Evolutionary conservation across 2,888 invertebrate genomes (phyloP).

Genomic region (Idaea straminata): DNA sequence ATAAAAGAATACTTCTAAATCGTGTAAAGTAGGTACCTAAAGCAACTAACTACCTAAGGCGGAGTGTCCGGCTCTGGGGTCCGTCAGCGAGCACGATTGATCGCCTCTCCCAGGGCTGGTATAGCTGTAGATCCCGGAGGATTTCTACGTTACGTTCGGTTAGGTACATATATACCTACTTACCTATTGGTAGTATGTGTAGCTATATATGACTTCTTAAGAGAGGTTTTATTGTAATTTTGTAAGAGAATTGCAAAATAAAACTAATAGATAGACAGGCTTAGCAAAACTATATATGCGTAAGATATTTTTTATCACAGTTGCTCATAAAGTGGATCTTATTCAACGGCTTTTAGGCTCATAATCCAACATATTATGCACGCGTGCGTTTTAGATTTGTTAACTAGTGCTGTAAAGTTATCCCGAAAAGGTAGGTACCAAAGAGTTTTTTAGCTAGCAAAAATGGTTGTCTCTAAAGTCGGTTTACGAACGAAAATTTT

Average conservation of each 20-base stretch:
- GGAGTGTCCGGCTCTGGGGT: conserved; percentile 5
- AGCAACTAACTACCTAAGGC: background rate
- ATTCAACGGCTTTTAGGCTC: no score
- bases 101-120: conserved; percentile 38
- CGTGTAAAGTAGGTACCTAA: background rate
- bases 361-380: no score
- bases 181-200: background rate
- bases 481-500: no score
- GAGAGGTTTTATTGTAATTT: background rate
- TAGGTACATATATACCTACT: background rate
- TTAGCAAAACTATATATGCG: no score
- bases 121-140: conserved; percentile 21
- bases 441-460: no score
- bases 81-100: conserved; percentile 37
- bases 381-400: no score
- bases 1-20: background rate
- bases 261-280: background rate
- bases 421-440: no score
- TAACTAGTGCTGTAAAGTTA: no score
- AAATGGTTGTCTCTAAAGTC: no score
- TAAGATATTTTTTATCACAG: no score
- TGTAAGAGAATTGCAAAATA: background rate
- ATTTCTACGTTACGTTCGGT: conserved; percentile 9
- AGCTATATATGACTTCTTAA: background rate
- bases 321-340: no score